phyloP scores from a whole-genome alignment of 2,797 vertebrate genomes.

The Bradypodion pumilum region DNA sequence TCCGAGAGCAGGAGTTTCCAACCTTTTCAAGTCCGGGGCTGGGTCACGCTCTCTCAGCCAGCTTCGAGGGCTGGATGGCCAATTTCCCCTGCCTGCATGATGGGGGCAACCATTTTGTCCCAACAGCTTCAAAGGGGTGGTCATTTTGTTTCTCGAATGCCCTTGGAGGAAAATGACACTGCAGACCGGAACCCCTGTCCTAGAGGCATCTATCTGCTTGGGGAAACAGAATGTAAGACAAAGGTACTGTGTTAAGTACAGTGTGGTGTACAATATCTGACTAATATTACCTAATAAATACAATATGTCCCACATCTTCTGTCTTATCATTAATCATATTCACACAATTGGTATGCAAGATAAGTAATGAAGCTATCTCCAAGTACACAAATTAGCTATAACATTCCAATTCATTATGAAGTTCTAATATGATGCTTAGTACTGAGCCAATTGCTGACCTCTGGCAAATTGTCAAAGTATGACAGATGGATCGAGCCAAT shows the following conservation, averaged over 20 bases:
- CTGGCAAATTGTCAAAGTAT: not conserved
- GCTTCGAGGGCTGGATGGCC: too few relatives aligned
- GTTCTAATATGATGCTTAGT: not conserved
- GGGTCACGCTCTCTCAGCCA: too few relatives aligned
- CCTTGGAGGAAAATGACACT: too few relatives aligned
- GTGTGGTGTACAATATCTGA: not conserved
- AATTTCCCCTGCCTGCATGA: too few relatives aligned
- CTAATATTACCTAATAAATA: not conserved
- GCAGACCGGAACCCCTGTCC: not conserved
- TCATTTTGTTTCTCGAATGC: too few relatives aligned
- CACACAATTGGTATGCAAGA: not conserved
- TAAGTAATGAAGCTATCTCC: not conserved
- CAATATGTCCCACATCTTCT: not conserved
- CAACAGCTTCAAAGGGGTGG: too few relatives aligned
- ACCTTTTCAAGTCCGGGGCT: too few relatives aligned
- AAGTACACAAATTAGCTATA: not conserved
- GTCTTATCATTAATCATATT: not conserved
- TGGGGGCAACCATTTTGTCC: too few relatives aligned
- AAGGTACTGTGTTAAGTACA: not conserved
- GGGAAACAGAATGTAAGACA: not conserved
- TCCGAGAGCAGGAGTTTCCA: too few relatives aligned
- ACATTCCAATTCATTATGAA: constrained; percentile 10
- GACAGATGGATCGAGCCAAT: constrained; percentile 13
- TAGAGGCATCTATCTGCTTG: not conserved
- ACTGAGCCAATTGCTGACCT: not conserved